A percentile compares a stretch with the other conserved stretches of the same genome.
Evolutionary conservation across 2,113 vertebrate species (phyloP).

Genomic region (Cyrtonyx montezumae): DNA sequence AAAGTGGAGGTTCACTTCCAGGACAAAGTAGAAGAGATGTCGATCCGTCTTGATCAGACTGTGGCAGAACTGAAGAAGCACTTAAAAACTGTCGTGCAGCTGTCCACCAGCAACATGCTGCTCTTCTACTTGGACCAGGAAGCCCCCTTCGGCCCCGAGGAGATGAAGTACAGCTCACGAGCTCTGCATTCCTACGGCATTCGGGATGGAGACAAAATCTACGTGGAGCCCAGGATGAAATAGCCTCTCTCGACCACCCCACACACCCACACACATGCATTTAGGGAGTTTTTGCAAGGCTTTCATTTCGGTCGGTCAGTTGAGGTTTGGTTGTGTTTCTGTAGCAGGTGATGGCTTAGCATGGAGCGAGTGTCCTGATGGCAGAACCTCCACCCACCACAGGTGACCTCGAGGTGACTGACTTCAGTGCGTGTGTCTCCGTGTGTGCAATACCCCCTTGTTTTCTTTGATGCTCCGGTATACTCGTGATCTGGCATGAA

Average conservation of each 20-base stretch:
- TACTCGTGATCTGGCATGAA: slow-evolving; percentile 50
- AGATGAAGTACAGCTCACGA: slow-evolving; percentile 89
- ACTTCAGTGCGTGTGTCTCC: slow-evolving; percentile 58
- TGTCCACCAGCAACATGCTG: slow-evolving; percentile 88
- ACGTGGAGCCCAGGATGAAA: slow-evolving; percentile 89
- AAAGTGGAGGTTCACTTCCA: slow-evolving; percentile 92
- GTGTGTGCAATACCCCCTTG: slow-evolving; percentile 59
- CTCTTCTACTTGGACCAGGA: slow-evolving; percentile 93
- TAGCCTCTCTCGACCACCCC: slow-evolving; percentile 67
- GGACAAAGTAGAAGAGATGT: slow-evolving; percentile 87
- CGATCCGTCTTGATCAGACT: slow-evolving; percentile 91
- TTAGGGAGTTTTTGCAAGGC: slow-evolving; percentile 67
- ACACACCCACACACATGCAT: slow-evolving; percentile 51
- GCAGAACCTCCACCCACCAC: slow-evolving; percentile 40
- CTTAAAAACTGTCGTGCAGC: slow-evolving; percentile 86
- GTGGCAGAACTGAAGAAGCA: slow-evolving; percentile 94
- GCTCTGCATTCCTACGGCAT: slow-evolving; percentile 94
- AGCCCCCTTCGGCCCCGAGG: slow-evolving; percentile 89
- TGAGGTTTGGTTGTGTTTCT: slow-evolving; percentile 68
- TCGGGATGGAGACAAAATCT: slow-evolving; percentile 94
- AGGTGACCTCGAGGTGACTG: slow-evolving; percentile 53
- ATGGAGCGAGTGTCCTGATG: slow-evolving; percentile 47
- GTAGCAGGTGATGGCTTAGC: slow-evolving; percentile 52
- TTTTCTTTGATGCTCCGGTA: slow-evolving; percentile 52
- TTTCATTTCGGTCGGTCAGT: slow-evolving; percentile 61